Conservation (phyloP, 2,888 invertebrate genomes). For the Marasmarcha lunaedactyla region DNA sequence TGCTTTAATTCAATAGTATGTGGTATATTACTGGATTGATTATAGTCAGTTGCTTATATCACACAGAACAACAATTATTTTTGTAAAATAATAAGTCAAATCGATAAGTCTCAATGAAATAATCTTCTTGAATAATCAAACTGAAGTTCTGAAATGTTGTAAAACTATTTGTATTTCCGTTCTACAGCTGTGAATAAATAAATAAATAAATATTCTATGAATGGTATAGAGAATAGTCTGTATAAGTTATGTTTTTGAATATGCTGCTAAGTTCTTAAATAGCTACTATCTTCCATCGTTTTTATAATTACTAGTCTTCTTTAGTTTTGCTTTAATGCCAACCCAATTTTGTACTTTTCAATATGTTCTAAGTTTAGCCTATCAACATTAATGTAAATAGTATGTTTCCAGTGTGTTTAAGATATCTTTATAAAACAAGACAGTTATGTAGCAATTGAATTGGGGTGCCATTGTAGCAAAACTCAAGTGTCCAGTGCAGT, state of each 20-base stretch:
- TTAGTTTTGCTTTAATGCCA: slow-evolving; percentile 3
- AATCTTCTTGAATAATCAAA: background rate
- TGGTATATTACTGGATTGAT: too few relatives aligned
- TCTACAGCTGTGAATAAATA: slow-evolving; percentile 62
- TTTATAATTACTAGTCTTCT: background rate
- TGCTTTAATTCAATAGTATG: too few relatives aligned
- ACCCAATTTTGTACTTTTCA: background rate
- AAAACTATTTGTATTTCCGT: slow-evolving; percentile 33
- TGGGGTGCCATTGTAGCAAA: background rate
- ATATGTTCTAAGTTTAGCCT: too few relatives aligned
- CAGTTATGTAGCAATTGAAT: too few relatives aligned
- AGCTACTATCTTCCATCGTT: too few relatives aligned
- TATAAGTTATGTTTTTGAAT: slow-evolving; percentile 14
- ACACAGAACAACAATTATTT: too few relatives aligned
- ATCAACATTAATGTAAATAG: too few relatives aligned
- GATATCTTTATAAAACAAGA: too few relatives aligned
- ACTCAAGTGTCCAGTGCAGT: slow-evolving; percentile 10
- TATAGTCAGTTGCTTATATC: too few relatives aligned
- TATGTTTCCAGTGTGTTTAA: too few relatives aligned
- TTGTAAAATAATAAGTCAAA: too few relatives aligned
- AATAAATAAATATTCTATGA: too few relatives aligned
- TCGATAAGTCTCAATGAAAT: slow-evolving; percentile 45
- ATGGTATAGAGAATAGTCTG: slow-evolving; percentile 29
- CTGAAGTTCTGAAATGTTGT: background rate
- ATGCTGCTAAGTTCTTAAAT: slow-evolving; percentile 10